Evolutionary conservation across 2,113 vertebrate genomes (phyloP).

Genomic region (Philantomba maxwellii): DNA sequence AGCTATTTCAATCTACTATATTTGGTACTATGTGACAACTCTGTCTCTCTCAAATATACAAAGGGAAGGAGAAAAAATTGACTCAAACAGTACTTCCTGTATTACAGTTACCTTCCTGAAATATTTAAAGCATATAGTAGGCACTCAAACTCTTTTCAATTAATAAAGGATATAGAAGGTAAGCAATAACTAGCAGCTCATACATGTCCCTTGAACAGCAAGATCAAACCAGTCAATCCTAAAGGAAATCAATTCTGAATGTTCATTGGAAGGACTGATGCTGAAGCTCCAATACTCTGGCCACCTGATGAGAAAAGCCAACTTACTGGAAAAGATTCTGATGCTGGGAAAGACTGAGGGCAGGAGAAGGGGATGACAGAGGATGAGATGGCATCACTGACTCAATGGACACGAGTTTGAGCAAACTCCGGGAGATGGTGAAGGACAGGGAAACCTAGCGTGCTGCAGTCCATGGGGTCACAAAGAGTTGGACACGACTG

Average conservation of each 20-base stretch:
- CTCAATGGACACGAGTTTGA: neutral
- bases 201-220: neutral
- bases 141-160: neutral
- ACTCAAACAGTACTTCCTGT: constrained; percentile 21
- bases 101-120: neutral
- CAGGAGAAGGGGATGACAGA: neutral
- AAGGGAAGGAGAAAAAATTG: neutral
- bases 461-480: neutral
- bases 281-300: neutral
- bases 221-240: neutral
- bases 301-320: neutral
- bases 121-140: constrained; percentile 1
- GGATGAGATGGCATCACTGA: neutral
- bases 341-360: neutral
- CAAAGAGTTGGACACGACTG: neutral
- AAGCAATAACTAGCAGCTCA: neutral
- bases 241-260: neutral
- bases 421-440: neutral
- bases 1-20: neutral
- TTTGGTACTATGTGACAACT: neutral
- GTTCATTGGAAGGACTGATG: neutral
- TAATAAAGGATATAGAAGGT: neutral
- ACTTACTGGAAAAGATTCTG: neutral
- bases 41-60: neutral
- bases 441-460: neutral